These are phyloP conservation scores for Aleadryas rufinucha DNA, from an alignment of 2,113 vertebrate species.

Conservation along the genomic window DNA sequence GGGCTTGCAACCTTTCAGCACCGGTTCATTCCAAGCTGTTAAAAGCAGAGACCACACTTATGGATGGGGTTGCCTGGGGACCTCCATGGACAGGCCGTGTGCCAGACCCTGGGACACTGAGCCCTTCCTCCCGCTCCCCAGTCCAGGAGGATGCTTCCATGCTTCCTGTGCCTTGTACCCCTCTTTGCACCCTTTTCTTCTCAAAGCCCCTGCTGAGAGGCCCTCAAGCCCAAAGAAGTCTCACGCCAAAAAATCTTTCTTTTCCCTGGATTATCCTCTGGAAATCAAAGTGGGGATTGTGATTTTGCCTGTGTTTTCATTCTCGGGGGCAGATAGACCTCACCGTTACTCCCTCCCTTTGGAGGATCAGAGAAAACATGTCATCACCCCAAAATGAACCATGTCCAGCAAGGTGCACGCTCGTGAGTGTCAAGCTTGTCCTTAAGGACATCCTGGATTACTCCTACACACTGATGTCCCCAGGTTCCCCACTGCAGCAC, in stretches of 20 bases:
- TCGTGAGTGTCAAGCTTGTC: background rate
- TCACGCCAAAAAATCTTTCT: background rate
- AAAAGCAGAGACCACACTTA: background rate
- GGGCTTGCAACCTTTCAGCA: background rate
- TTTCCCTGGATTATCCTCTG: background rate
- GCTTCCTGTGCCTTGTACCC: background rate
- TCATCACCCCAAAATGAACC: background rate
- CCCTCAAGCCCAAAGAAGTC: background rate
- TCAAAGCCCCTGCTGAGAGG: background rate
- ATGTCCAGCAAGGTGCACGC: background rate
- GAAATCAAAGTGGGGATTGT: background rate
- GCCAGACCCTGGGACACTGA: background rate
- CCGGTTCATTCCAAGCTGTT: background rate
- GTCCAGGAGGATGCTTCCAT: background rate
- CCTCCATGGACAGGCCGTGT: accelerated
- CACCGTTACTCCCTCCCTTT: background rate
- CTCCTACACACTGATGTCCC: background rate
- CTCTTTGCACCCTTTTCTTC: background rate
- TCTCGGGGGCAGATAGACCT: accelerated
- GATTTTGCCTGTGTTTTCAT: background rate
- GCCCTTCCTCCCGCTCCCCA: background rate
- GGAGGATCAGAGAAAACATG: background rate
- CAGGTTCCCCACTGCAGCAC: accelerated
- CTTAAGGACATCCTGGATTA: background rate
- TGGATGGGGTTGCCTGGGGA: background rate